Evolutionary conservation across 1,140 invertebrate species (phyloP).

Genomic region (Oryzaephilus surinamensis): DNA sequence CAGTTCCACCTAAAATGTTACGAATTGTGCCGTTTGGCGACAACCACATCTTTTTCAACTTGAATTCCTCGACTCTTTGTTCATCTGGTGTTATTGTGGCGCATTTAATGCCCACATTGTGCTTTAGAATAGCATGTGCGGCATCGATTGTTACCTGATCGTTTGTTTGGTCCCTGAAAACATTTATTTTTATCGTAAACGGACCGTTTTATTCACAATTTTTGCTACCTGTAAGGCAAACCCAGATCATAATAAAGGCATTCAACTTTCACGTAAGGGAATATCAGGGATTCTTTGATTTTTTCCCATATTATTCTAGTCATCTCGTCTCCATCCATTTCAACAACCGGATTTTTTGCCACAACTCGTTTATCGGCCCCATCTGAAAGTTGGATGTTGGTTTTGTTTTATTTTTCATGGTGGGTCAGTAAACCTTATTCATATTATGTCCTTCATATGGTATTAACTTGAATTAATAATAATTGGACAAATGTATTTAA

Average conservation of each 20-base stretch:
- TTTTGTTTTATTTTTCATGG: no score
- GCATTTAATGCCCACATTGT: slow-evolving; percentile 89
- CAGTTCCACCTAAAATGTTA: slow-evolving; percentile 83
- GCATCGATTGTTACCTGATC: slow-evolving; percentile 83
- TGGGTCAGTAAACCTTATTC: no score
- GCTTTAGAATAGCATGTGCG: slow-evolving; percentile 75
- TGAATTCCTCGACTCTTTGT: slow-evolving; percentile 80
- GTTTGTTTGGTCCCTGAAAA: slow-evolving; percentile 76
- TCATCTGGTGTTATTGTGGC: slow-evolving; percentile 89
- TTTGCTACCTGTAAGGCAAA: slow-evolving; percentile 63
- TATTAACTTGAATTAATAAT: no score
- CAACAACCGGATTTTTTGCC: slow-evolving; percentile 67
- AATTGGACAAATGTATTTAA: no score
- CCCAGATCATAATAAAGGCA: slow-evolving; percentile 77
- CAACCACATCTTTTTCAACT: slow-evolving; percentile 88
- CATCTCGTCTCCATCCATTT: slow-evolving; percentile 93
- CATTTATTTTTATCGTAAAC: no score
- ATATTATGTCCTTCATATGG: no score
- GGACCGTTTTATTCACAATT: no score
- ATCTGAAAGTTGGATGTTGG: slow-evolving; percentile 41
- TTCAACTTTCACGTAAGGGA: slow-evolving; percentile 80
- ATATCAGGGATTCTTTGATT: slow-evolving; percentile 79
- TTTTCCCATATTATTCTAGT: slow-evolving; percentile 80
- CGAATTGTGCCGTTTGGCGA: slow-evolving; percentile 86
- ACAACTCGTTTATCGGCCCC: slow-evolving; percentile 49